Conservation (phyloP, 2,888 invertebrate genomes). For the Xestobium rufovillosum region DNA sequence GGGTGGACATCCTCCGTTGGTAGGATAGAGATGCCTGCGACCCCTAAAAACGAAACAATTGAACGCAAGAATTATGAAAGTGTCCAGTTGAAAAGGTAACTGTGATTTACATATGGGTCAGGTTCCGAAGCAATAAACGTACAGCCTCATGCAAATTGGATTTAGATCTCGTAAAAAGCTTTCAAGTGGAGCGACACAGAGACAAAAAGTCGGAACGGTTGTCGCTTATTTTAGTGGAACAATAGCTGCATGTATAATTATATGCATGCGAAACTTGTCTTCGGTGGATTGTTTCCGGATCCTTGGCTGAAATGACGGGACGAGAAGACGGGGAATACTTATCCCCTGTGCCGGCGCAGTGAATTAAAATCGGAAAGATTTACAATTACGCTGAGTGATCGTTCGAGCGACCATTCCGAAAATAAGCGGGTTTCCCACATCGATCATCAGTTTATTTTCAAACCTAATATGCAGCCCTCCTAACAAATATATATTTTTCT, state of each 20-base stretch:
- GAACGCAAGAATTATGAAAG: constrained; percentile 24
- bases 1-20: constrained; percentile 22
- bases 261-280: constrained; percentile 20
- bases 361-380: too few species aligned
- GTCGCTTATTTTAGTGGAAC: constrained; percentile 18
- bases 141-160: constrained; percentile 17
- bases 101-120: constrained; percentile 16
- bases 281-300: constrained; percentile 18
- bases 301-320: constrained; percentile 5
- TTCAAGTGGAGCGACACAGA: constrained; percentile 15
- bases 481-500: too few species aligned
- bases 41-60: constrained; percentile 24
- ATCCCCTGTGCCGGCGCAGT: too few species aligned
- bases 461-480: too few species aligned
- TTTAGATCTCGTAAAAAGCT: constrained; percentile 15
- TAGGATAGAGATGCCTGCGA: constrained; percentile 3
- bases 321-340: too few species aligned
- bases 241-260: constrained; percentile 16
- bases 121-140: constrained; percentile 6
- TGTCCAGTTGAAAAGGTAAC: constrained; percentile 25
- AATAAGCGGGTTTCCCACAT: too few species aligned
- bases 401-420: too few species aligned
- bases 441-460: too few species aligned
- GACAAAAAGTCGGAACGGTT: constrained; percentile 16
- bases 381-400: too few species aligned